Conservation (phyloP, 2,888 invertebrate species). For the Helobdella robusta region DNA sequence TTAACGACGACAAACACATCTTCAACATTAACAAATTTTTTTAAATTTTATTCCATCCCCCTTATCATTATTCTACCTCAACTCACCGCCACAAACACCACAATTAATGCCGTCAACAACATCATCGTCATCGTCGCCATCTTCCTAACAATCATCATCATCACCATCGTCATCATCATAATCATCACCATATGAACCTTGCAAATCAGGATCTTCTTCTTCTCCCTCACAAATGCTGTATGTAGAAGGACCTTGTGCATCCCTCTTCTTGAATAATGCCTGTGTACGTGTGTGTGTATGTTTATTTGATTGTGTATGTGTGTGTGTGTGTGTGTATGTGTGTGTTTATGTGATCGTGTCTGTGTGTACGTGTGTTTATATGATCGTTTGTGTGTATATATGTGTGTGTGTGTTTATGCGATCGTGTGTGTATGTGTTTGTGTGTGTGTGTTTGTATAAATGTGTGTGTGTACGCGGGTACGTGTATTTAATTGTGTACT, state of each 20-base stretch:
- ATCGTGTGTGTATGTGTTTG: neutral
- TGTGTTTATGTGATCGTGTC: neutral
- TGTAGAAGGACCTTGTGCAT: constrained; percentile 25
- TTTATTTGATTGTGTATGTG: constrained; percentile 8
- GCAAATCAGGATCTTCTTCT: constrained; percentile 26
- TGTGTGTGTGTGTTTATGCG: neutral
- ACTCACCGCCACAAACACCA: neutral
- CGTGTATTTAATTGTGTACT: neutral
- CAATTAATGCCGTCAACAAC: neutral
- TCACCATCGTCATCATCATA: neutral
- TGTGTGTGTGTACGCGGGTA: constrained; percentile 1
- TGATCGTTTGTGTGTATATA: constrained; percentile 1
- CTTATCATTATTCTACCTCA: neutral
- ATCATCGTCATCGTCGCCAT: constrained; percentile 7
- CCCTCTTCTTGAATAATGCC: constrained; percentile 25
- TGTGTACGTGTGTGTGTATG: neutral
- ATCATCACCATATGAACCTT: constrained; percentile 18
- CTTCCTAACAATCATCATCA: neutral
- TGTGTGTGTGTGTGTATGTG: constrained; percentile 12
- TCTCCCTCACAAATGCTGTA: constrained; percentile 28
- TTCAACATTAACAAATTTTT: too few species aligned
- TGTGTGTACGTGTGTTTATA: neutral
- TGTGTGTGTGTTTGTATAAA: neutral
- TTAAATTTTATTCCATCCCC: neutral
- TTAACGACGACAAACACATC: too few species aligned